Evolutionary conservation across 2,888 invertebrate genomes (phyloP), one percentile per base, ranked within the genome.

Genomic region (Eledona agricola): DNA sequence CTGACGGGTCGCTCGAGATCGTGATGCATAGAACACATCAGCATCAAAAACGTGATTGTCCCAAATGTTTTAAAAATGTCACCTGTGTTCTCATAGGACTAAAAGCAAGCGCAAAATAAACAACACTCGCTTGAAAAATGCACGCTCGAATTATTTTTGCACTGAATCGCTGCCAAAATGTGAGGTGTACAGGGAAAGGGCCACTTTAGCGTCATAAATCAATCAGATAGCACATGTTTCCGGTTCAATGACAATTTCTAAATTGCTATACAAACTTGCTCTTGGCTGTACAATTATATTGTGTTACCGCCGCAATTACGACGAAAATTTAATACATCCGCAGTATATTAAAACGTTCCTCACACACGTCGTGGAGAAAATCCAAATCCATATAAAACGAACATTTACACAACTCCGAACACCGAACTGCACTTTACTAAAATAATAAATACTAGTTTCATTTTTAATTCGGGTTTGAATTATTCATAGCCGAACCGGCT

Each of bases 21-120:
- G 22, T 38, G 25, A 49, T 49, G 38, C 49, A 49, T 31, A 13
- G 38, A 7, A 50, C 20, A 38, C 32, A 40, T 50, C 40, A 50
- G 40, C 32, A 40, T 40, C 40, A 32, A 22, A 32, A 50, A 40
- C 49, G 40, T 40, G 49, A 50, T 50, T 50, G 40, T 47, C 19
- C 15, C 34, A 34, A 25, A 17, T 15, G 34, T 32, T 34, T 35
- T 26, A 35, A 47, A 47, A 47, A 37, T 28, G 47, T 37, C 37
- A 29, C 42, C 7, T 6, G 9, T n/a, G 20, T 3, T 29, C 42
- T 17, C 29, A 3, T 3, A 20, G 42, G 42, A 42, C 13, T n/a
- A n/a, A n/a, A n/a, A n/a, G n/a, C n/a, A n/a, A n/a, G n/a, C n/a
- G n/a, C n/a, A n/a, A n/a, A n/a, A n/a, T n/a, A n/a, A n/a, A n/a